These are phyloP conservation scores for Bovichtus variegatus DNA, from an alignment of 2,797 vertebrate genomes.

Conservation along the genomic window DNA sequence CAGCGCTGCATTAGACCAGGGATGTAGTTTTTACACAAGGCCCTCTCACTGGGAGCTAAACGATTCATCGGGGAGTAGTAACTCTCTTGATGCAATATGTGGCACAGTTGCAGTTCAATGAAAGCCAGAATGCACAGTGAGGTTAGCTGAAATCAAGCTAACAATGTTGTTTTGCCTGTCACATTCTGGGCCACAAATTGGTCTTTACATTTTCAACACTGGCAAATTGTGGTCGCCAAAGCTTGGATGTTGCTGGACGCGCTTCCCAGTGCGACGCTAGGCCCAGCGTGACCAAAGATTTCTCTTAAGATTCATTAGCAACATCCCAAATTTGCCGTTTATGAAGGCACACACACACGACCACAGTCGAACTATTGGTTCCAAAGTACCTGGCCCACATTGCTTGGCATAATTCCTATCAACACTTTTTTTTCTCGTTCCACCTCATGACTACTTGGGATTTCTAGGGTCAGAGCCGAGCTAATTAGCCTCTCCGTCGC, in stretches of 20 bases:
- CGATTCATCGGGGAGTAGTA: constrained; percentile 45
- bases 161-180: not conserved
- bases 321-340: no score
- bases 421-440: not conserved
- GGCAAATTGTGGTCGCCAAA: not conserved
- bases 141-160: not conserved
- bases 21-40: constrained; percentile 43
- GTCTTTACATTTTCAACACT: not conserved
- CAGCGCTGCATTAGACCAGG: constrained; percentile 48
- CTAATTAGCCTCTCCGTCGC: constrained; percentile 52
- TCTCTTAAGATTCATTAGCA: no score
- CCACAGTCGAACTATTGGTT: no score
- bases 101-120: constrained; percentile 15
- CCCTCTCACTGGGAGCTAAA: constrained; percentile 44
- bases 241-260: no score
- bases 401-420: not conserved
- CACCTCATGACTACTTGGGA: not conserved
- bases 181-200: not conserved
- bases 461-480: constrained; percentile 51
- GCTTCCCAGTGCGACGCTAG: no score
- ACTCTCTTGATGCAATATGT: constrained; percentile 42
- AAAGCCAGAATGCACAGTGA: not conserved
- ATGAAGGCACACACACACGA: no score
- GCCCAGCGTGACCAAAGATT: no score
- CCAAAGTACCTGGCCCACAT: not conserved